Conservation (phyloP, 1,140 invertebrate species). For the Megalonaias nervosa region DNA sequence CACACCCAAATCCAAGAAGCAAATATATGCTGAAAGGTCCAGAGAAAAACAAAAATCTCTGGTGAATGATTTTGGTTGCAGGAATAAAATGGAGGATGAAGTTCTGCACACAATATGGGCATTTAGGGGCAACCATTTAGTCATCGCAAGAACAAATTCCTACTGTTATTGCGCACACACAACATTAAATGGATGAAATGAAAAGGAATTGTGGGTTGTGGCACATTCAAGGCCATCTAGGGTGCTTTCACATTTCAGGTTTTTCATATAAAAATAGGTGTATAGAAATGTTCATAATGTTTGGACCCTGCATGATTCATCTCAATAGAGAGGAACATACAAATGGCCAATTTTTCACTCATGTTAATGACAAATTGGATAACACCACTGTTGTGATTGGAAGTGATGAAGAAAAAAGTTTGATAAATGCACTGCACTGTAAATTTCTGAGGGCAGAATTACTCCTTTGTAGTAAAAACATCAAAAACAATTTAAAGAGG, state of each 20-base stretch:
- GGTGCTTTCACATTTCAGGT: background rate
- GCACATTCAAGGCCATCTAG: constrained; percentile 8
- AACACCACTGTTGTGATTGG: background rate
- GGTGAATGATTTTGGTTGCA: too few species aligned
- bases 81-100: too few species aligned
- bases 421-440: constrained; percentile 3
- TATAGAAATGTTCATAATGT: background rate
- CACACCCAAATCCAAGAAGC: too few species aligned
- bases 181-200: constrained; percentile 3
- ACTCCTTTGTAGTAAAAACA: constrained; percentile 1
- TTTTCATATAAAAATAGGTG: background rate
- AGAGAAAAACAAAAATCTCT: too few species aligned
- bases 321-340: background rate
- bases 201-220: constrained; percentile 5
- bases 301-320: constrained; percentile 1
- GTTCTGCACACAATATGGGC: too few species aligned
- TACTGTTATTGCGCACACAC: background rate
- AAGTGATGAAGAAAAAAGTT: background rate
- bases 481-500: background rate
- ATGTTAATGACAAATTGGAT: background rate
- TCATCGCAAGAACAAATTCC: background rate
- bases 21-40: too few species aligned
- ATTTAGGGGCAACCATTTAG: too few species aligned
- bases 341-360: constrained; percentile 2
- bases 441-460: background rate